phyloP scores from a whole-genome alignment of 2,797 vertebrate genomes.

The Hafferia zeledoni region DNA sequence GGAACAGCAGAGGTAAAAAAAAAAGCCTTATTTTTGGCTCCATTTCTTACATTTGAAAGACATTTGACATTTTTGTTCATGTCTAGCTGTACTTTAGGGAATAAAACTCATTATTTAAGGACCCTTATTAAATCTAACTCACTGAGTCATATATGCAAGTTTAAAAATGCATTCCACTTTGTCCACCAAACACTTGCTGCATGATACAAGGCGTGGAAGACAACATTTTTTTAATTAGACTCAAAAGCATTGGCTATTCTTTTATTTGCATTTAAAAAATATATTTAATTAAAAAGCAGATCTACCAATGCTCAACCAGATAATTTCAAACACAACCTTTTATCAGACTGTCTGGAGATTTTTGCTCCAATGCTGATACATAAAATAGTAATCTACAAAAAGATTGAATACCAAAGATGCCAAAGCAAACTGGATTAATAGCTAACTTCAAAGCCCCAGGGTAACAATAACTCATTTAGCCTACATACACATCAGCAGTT shows the following conservation, averaged over 20 bases:
- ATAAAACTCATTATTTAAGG: not conserved
- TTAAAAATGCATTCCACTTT: not conserved
- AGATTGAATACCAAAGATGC: not conserved
- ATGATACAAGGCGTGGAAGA: not conserved
- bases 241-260: not conserved
- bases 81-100: not conserved
- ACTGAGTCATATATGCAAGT: not conserved
- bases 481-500: not conserved
- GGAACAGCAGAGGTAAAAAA: not conserved
- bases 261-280: not conserved
- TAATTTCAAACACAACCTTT: not conserved
- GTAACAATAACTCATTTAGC: conserved; percentile 4
- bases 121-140: not conserved
- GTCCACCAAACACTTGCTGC: not conserved
- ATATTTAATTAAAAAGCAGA: not conserved
- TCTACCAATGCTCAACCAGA: not conserved
- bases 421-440: conserved; percentile 23
- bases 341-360: not conserved
- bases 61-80: not conserved
- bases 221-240: not conserved
- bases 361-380: not conserved
- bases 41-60: not conserved
- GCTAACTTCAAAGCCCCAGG: not conserved
- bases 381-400: not conserved
- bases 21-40: not conserved